A percentile compares a stretch with the other conserved stretches of the same genome.
Conservation (phyloP, 2,888 invertebrate genomes). For the Raillietiella orientalis region DNA sequence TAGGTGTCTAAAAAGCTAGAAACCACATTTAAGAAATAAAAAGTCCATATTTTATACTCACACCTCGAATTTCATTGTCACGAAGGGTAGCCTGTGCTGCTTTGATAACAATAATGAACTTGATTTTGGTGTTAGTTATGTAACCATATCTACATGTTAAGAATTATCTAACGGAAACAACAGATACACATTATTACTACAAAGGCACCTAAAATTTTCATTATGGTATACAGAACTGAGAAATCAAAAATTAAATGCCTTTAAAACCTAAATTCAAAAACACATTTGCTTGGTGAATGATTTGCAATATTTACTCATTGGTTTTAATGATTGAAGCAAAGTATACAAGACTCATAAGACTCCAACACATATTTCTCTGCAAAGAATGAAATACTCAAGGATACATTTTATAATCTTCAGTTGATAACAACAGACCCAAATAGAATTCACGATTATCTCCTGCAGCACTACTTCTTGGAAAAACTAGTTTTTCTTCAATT, state of each 20-base stretch:
- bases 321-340: too few species aligned
- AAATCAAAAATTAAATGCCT: neutral
- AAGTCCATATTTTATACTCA: constrained; percentile 14
- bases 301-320: too few species aligned
- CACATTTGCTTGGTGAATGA: too few species aligned
- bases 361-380: too few species aligned
- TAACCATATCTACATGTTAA: too few species aligned
- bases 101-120: constrained; percentile 71
- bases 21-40: constrained; percentile 7
- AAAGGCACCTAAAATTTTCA: too few species aligned
- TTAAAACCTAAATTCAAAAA: too few species aligned
- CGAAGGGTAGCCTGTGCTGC: constrained; percentile 53
- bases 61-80: constrained; percentile 76
- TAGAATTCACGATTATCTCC: constrained; percentile 62
- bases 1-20: constrained; percentile 50
- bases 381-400: constrained; percentile 8
- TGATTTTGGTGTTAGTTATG: constrained; percentile 85
- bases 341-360: too few species aligned
- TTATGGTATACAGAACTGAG: neutral
- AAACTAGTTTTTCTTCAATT: constrained; percentile 43
- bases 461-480: constrained; percentile 8
- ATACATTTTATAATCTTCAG: constrained; percentile 88
- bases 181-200: too few species aligned
- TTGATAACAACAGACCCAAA: constrained; percentile 60
- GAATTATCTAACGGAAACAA: too few species aligned